phyloP scores from a whole-genome alignment of 2,888 invertebrate genomes.

The Lasioglossum morio region DNA sequence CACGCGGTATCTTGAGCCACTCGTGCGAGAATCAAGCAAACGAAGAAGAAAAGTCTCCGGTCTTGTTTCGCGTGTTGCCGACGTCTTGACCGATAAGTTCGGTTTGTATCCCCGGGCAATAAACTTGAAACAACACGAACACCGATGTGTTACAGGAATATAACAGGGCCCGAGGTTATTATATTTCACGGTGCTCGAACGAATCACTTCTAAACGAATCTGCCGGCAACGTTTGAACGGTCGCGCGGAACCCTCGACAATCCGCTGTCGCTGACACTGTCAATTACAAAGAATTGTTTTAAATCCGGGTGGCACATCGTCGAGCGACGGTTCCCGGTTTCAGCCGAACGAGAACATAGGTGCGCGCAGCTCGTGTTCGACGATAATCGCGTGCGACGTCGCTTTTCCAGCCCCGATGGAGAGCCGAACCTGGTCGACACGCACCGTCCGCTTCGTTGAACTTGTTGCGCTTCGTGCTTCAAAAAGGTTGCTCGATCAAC shows the following conservation, averaged over 20 bases:
- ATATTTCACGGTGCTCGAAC: constrained; percentile 38
- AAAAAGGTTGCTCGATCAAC: constrained; percentile 64
- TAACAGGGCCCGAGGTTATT: constrained; percentile 13
- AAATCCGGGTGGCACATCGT: neutral
- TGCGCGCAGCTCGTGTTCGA: constrained; percentile 1
- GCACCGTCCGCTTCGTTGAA: constrained; percentile 64
- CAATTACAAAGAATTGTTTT: constrained; percentile 29
- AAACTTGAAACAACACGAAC: constrained; percentile 15
- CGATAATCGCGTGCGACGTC: constrained; percentile 54
- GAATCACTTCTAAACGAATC: constrained; percentile 10
- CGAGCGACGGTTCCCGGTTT: neutral
- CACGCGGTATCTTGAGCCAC: neutral
- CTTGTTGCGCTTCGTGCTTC: constrained; percentile 69
- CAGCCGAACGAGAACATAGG: neutral
- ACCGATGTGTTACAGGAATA: neutral
- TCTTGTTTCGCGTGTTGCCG: neutral
- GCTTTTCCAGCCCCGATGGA: constrained; percentile 46
- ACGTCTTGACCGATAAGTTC: neutral
- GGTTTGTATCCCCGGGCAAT: neutral
- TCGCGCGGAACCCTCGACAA: constrained; percentile 14
- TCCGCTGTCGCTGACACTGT: constrained; percentile 22
- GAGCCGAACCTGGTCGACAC: constrained; percentile 47
- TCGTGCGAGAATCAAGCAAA: neutral
- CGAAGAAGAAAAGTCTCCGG: neutral
- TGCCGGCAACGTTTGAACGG: constrained; percentile 13